Base-by-base conservation (phyloP, 2,888 invertebrate genomes). In the Rutpela maculata region DNA sequence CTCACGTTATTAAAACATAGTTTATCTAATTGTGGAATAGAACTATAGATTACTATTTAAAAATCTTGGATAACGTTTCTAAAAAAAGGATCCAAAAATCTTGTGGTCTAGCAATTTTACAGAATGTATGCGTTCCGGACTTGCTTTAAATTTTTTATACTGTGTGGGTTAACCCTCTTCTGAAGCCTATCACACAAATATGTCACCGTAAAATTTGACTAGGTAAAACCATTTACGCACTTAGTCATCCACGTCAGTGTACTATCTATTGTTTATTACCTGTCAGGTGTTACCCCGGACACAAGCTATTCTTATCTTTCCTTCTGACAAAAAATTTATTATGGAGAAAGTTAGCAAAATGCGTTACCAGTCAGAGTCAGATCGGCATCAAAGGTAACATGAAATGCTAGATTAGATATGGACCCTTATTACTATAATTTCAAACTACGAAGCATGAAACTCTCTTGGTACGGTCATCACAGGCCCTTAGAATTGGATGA, bases 181-280 rank as follows among this genome's bases (percentile, higher is more conserved):
- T 50, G 0, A n/a, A 50, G 4, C 7, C 50, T 5, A 50, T n/a
- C 50, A 5, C n/a, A 50, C n/a, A 50, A 50, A 50, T 15, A 50
- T n/a, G 15, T n/a, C 9, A 17, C 17, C 62, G 31, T 63, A 35
- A 63, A n/a, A 35, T 35, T n/a, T 31, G n/a, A 63, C 62, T 63
- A n/a, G n/a, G 62, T 63, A 63, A 63, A 63, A 63, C 62, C 62
- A 63, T 63, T 63, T 63, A 63, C 35, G 35, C 31, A 17, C n/a
- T 63, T 50, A 50, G 50, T 50, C 50, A 50, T 50, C 50, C 50
- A 5, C 35, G 5, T 35, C 62, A 17, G 35, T 15, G 17, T 17
- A 63, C 62, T 63, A 63, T 63, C 65, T 65, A 66, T 66, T 43
- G 43, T 66, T 66, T 66, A 66, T 66, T 50, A 19, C 65, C 65